Conservation (phyloP, 2,888 invertebrate species). For the Cryptus armator region DNA sequence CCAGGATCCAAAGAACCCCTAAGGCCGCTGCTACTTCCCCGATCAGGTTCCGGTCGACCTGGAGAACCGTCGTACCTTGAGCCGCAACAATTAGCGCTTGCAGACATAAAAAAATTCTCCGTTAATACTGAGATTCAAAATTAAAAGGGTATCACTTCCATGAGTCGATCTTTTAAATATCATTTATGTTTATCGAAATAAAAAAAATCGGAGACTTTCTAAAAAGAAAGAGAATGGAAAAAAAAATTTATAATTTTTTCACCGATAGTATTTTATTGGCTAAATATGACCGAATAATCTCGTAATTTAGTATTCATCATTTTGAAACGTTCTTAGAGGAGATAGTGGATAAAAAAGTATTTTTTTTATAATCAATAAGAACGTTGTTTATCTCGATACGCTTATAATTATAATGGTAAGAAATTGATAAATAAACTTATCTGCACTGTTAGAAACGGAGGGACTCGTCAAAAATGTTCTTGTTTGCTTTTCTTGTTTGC, state of each 20-base stretch:
- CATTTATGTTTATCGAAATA: too few relatives aligned
- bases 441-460: slow-evolving; percentile 56
- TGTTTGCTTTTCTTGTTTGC: slow-evolving; percentile 72
- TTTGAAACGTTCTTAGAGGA: too few relatives aligned
- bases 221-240: too few relatives aligned
- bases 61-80: slow-evolving; percentile 70
- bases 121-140: not conserved
- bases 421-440: slow-evolving; percentile 63
- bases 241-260: too few relatives aligned
- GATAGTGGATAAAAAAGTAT: too few relatives aligned
- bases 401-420: not conserved
- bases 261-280: too few relatives aligned
- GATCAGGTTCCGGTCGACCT: slow-evolving; percentile 69
- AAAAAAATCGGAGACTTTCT: too few relatives aligned
- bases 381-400: not conserved
- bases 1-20: slow-evolving; percentile 63
- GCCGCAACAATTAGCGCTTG: slow-evolving; percentile 78
- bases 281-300: too few relatives aligned
- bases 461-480: slow-evolving; percentile 70
- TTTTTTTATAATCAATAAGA: not conserved
- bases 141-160: too few relatives aligned
- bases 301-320: too few relatives aligned
- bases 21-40: slow-evolving; percentile 52
- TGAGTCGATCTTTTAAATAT: too few relatives aligned
- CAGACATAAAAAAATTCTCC: slow-evolving; percentile 35